Conservation (phyloP, 2,113 vertebrate species). For the Leucosticte australis region DNA sequence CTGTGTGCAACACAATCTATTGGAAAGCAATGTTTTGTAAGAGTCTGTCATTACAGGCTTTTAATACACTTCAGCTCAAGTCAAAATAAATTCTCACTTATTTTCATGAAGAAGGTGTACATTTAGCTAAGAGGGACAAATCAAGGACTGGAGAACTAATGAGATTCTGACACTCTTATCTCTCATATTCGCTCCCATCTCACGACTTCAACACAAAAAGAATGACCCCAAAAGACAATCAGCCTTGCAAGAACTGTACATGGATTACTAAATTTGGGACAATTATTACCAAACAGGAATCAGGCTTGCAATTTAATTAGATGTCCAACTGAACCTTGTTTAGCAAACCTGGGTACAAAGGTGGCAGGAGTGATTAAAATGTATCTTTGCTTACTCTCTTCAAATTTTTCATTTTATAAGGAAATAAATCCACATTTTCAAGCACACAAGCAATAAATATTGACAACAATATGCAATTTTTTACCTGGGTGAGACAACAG, state of each 20-base stretch:
- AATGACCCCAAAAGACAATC: neutral
- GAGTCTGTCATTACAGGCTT: neutral
- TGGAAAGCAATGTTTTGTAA: neutral
- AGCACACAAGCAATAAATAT: neutral
- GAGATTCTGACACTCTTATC: neutral
- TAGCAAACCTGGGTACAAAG: neutral
- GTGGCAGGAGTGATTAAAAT: neutral
- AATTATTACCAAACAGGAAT: neutral
- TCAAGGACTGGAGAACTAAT: neutral
- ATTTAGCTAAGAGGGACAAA: neutral
- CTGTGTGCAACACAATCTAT: neutral
- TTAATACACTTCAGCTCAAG: neutral
- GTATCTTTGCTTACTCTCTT: neutral
- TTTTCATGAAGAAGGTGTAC: neutral
- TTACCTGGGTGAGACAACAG: neutral
- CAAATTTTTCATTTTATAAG: neutral
- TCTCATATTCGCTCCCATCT: neutral
- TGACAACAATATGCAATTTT: neutral
- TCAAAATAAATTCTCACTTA: neutral
- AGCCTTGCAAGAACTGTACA: neutral
- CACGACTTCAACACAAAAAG: neutral
- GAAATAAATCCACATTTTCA: neutral
- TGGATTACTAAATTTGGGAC: neutral
- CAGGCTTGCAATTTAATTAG: neutral
- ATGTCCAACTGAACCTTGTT: neutral